phyloP scores from a whole-genome alignment of 2,888 invertebrate species.

The Aphodius sticticus region DNA sequence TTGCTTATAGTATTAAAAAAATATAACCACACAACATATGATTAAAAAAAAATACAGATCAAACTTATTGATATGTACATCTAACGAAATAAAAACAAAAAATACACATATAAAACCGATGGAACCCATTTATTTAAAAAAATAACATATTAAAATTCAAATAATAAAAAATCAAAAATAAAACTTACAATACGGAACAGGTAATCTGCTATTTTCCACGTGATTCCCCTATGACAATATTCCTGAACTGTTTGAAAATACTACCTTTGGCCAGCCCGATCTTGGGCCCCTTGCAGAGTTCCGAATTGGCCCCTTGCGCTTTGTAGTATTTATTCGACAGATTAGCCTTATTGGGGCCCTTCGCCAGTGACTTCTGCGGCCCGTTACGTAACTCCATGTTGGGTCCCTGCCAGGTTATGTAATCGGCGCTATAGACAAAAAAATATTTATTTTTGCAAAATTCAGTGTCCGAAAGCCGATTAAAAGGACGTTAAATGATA shows the following conservation, averaged over 20 bases:
- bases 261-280: conserved; percentile 79
- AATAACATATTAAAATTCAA: background rate
- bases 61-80: no score
- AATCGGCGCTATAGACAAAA: conserved; percentile 71
- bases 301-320: conserved; percentile 72
- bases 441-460: background rate
- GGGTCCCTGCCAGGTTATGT: conserved; percentile 85
- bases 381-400: conserved; percentile 70
- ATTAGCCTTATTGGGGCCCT: conserved; percentile 63
- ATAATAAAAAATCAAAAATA: no score
- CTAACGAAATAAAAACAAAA: no score
- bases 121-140: conserved; percentile 13
- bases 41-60: no score
- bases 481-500: no score
- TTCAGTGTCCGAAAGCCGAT: no score
- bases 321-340: conserved; percentile 57
- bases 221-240: conserved; percentile 60
- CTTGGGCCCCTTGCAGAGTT: conserved; percentile 76
- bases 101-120: background rate
- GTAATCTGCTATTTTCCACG: conserved; percentile 60
- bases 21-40: no score
- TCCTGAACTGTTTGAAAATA: conserved; percentile 74
- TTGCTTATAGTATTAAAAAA: no score
- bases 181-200: conserved; percentile 50
- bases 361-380: conserved; percentile 58